Conservation (phyloP, 2,797 vertebrate species). For the Psittacula echo region DNA sequence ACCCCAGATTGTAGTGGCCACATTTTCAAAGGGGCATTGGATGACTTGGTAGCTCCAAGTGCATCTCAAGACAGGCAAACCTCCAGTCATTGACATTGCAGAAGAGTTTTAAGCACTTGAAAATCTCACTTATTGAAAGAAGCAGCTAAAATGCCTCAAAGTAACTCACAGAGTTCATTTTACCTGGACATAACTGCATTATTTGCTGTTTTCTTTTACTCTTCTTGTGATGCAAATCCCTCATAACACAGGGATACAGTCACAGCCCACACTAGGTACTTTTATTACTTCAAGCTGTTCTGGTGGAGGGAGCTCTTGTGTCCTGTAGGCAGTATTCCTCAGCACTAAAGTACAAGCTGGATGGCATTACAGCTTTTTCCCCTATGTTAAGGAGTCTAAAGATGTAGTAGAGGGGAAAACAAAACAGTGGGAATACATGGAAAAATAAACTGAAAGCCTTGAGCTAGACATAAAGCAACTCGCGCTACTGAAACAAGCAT, state of each 20-base stretch:
- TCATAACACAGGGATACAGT: no score
- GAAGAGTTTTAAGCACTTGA: not conserved
- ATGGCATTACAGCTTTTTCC: not conserved
- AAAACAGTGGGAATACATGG: not conserved
- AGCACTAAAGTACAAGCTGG: not conserved
- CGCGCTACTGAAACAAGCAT: not conserved
- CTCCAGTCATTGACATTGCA: not conserved
- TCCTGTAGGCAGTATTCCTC: not conserved
- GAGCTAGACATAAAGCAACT: not conserved
- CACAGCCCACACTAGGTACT: not conserved
- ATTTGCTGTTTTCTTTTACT: not conserved
- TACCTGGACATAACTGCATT: not conserved
- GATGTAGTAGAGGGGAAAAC: not conserved
- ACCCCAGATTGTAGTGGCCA: not conserved
- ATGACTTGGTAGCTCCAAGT: not conserved
- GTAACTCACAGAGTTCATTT: not conserved
- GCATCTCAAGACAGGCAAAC: not conserved
- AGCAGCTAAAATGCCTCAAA: not conserved
- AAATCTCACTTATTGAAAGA: not conserved
- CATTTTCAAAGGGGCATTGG: fast-evolving
- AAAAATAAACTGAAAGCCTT: not conserved
- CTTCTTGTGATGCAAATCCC: not conserved
- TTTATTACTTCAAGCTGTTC: not conserved
- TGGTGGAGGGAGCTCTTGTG: not conserved
- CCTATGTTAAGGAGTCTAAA: not conserved